Conservation (phyloP, 1,140 invertebrate genomes). For the Drosophila nikananu region DNA sequence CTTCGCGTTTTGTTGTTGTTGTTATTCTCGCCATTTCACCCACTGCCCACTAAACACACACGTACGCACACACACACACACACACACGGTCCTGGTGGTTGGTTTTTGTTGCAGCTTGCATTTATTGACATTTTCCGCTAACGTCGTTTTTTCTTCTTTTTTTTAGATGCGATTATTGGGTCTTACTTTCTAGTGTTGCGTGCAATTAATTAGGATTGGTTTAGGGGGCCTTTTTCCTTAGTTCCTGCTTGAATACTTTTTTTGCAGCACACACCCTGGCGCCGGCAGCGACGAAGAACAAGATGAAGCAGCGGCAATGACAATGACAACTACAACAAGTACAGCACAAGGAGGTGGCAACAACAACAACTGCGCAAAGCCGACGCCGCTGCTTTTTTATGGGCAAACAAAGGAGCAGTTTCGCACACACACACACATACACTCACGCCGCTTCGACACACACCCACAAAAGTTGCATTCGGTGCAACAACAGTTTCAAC, state of each 20-base stretch:
- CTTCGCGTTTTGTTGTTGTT: conserved; percentile 39
- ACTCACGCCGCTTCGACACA: conserved; percentile 33
- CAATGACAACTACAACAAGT: conserved; percentile 62
- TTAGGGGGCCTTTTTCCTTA: conserved; percentile 31
- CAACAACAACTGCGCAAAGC: conserved; percentile 50
- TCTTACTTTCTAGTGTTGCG: conserved; percentile 55
- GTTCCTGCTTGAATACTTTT: conserved; percentile 37
- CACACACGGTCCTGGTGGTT: conserved; percentile 67
- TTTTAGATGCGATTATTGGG: conserved; percentile 40
- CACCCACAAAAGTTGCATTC: conserved; percentile 34
- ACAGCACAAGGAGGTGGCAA: conserved; percentile 31
- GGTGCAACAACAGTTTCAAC: conserved; percentile 18
- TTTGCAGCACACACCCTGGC: conserved; percentile 66
- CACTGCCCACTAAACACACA: conserved; percentile 35
- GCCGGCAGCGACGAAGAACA: conserved; percentile 49
- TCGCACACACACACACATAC: conserved; percentile 45
- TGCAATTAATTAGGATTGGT: conserved; percentile 67
- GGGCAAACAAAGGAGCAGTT: conserved; percentile 80
- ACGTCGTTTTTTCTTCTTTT: conserved; percentile 19
- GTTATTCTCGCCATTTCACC: conserved; percentile 19
- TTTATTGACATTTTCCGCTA: conserved; percentile 77
- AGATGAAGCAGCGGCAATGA: conserved; percentile 50
- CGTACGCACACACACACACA: conserved; percentile 24
- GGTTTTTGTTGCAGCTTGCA: conserved; percentile 66
- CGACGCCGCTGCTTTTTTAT: conserved; percentile 63